Conservation (phyloP, 2,888 invertebrate species). For the Thecocarcelia acutangulata region DNA sequence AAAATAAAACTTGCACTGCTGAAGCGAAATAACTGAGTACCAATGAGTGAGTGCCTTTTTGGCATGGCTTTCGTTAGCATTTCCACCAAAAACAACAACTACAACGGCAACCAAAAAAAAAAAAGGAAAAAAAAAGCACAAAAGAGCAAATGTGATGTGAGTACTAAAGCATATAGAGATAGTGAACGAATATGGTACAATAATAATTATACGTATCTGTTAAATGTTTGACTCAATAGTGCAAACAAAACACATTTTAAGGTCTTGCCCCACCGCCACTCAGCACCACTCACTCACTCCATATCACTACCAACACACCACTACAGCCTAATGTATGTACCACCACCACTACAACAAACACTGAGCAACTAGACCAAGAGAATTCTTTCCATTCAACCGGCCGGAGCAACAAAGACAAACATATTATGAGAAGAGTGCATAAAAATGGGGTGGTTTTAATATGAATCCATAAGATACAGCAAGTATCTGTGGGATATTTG, state of each 20-base stretch:
- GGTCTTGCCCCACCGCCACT: conserved; percentile 78
- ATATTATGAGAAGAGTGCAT: conserved; percentile 35
- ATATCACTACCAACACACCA: conserved; percentile 2
- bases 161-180: conserved; percentile 30
- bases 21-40: conserved; percentile 27
- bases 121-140: no score
- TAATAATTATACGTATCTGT: conserved; percentile 45
- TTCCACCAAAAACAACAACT: conserved; percentile 40
- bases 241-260: conserved; percentile 77
- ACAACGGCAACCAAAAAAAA: no score
- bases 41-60: conserved; percentile 37
- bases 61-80: conserved; percentile 41
- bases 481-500: conserved; percentile 69
- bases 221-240: conserved; percentile 68
- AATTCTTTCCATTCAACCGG: neutral
- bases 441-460: conserved; percentile 63
- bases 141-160: conserved; percentile 56
- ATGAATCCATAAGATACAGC: conserved; percentile 54
- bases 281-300: conserved; percentile 61
- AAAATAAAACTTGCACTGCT: conserved; percentile 20
- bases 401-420: conserved; percentile 52
- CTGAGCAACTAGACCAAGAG: conserved; percentile 50
- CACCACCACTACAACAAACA: conserved; percentile 55
- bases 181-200: conserved; percentile 24
- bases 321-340: conserved; percentile 13